A percentile compares a stretch with the other conserved stretches of the same genome.
Evolutionary conservation across 1,140 invertebrate genomes (phyloP).

Genomic region (Drosophila prosaltans): DNA sequence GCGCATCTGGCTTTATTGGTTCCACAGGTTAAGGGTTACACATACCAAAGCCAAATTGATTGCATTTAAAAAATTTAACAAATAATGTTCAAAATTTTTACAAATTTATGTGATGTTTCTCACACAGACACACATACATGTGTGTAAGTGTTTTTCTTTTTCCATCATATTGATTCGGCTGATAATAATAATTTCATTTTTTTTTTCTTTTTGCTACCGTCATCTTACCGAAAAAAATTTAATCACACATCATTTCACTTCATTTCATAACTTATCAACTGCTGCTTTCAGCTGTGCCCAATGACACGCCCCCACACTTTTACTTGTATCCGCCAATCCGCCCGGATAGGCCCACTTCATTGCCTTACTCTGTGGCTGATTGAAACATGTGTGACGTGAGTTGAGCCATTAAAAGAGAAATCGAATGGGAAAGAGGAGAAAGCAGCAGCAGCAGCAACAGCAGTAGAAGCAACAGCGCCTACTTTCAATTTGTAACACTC

Average conservation of each 20-base stretch:
- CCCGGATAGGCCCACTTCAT: slow-evolving; percentile 23
- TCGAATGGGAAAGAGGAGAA: slow-evolving; percentile 29
- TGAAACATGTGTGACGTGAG: slow-evolving; percentile 46
- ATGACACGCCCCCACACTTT: slow-evolving; percentile 25
- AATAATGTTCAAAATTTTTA: neutral
- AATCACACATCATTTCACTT: slow-evolving; percentile 66
- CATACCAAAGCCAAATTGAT: neutral
- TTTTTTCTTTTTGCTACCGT: slow-evolving; percentile 46
- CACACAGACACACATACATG: too few species aligned
- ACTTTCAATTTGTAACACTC: slow-evolving; percentile 51
- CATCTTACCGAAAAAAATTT: slow-evolving; percentile 30
- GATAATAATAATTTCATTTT: slow-evolving; percentile 20
- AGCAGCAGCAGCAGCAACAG: too few species aligned
- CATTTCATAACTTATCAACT: slow-evolving; percentile 69
- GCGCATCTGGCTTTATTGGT: neutral
- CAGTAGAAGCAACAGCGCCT: slow-evolving; percentile 42
- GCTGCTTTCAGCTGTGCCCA: slow-evolving; percentile 33
- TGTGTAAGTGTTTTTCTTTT: neutral
- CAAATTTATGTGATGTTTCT: too few species aligned
- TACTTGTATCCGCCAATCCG: too few species aligned
- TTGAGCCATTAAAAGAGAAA: slow-evolving; percentile 50
- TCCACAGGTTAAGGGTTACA: neutral
- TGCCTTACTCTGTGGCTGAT: slow-evolving; percentile 28
- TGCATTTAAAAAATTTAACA: slow-evolving; percentile 7
- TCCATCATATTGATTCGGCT: neutral